phyloP scores from a whole-genome alignment of 2,113 vertebrate species.

The Burhinus bistriatus region DNA sequence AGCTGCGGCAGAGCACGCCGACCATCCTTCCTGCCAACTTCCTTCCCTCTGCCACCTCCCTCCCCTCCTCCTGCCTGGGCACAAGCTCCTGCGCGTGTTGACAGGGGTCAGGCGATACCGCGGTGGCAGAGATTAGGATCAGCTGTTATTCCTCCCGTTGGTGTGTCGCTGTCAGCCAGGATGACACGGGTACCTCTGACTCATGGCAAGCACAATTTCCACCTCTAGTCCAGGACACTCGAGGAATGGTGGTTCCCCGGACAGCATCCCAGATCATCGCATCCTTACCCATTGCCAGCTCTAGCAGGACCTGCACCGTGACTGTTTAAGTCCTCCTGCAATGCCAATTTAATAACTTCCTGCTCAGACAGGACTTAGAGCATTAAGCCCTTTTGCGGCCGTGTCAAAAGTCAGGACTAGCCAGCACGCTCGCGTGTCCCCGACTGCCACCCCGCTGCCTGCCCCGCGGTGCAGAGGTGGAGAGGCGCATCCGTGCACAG shows the following conservation, averaged over 20 bases:
- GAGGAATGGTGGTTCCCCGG: neutral
- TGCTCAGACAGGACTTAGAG: conserved; percentile 39
- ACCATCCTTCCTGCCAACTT: neutral
- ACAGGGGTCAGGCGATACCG: neutral
- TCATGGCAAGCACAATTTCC: neutral
- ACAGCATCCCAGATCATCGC: rapidly evolving
- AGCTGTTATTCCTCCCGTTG: neutral
- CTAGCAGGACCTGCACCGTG: neutral
- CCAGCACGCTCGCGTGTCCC: neutral
- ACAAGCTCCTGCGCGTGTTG: neutral
- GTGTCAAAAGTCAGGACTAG: neutral
- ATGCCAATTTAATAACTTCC: neutral
- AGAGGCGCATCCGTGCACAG: rapidly evolving
- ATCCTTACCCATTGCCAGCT: rapidly evolving
- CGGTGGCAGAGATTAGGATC: neutral
- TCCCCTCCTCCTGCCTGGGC: neutral
- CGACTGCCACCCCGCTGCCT: neutral
- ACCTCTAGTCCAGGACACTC: neutral
- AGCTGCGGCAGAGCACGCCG: neutral
- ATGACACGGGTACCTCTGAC: neutral
- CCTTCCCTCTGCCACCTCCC: neutral
- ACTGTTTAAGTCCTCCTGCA: neutral
- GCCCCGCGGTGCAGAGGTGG: rapidly evolving
- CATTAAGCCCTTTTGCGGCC: neutral
- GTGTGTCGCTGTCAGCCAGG: neutral